phyloP scores from a whole-genome alignment of 2,888 invertebrate genomes.

The Hybos culiciformis region DNA sequence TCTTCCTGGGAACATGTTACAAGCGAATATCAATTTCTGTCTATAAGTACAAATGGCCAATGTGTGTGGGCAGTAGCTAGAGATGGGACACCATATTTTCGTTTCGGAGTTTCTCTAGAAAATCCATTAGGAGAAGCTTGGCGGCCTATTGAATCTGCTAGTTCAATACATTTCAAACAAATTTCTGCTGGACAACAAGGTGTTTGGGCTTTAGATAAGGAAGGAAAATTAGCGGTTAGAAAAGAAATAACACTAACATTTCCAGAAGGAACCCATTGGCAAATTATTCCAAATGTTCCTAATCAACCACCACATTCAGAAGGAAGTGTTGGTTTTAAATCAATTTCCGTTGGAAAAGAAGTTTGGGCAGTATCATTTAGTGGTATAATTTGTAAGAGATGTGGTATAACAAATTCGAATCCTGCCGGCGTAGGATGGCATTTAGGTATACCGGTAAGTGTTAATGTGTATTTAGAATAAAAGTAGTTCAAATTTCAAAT shows the following conservation, averaged over 20 bases:
- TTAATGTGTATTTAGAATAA: too few species aligned
- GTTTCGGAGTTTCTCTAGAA: constrained; percentile 56
- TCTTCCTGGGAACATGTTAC: constrained; percentile 38
- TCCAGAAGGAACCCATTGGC: constrained; percentile 79
- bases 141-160: constrained; percentile 65
- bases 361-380: constrained; percentile 66
- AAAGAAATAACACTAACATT: constrained; percentile 60
- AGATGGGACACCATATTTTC: constrained; percentile 69
- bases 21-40: constrained; percentile 64
- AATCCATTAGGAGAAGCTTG: constrained; percentile 57
- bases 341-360: constrained; percentile 56
- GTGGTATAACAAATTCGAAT: constrained; percentile 58
- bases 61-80: constrained; percentile 76
- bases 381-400: constrained; percentile 54
- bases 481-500: too few species aligned
- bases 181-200: constrained; percentile 57
- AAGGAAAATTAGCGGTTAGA: constrained; percentile 60
- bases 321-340: constrained; percentile 45
- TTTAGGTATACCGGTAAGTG: constrained; percentile 42
- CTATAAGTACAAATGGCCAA: constrained; percentile 49
- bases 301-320: constrained; percentile 44
- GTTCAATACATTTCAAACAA: constrained; percentile 52
- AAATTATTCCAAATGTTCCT: constrained; percentile 46
- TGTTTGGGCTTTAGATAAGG: constrained; percentile 70
- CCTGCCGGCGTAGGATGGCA: constrained; percentile 71